Evolutionary conservation across 2,888 invertebrate genomes (phyloP).

Genomic region (Cheilosia grossa): DNA sequence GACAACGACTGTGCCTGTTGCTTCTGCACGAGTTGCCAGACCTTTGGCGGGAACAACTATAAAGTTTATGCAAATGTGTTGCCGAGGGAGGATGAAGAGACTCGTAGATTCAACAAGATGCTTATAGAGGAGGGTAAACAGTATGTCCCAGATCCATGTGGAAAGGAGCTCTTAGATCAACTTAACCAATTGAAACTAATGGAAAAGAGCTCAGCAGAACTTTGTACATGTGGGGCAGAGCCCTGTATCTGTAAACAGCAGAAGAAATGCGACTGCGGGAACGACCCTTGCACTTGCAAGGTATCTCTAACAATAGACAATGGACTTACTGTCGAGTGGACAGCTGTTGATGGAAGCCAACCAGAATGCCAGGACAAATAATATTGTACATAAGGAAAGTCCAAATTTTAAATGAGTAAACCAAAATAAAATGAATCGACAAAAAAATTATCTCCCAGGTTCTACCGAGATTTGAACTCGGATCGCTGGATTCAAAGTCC

Average conservation of each 20-base stretch:
- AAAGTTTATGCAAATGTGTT: slow-evolving; percentile 45
- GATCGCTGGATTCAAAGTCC: slow-evolving; percentile 77
- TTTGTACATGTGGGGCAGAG: slow-evolving; percentile 22
- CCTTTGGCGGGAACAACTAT: slow-evolving; percentile 1
- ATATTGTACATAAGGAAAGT: neutral
- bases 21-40: slow-evolving; percentile 45
- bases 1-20: slow-evolving; percentile 44
- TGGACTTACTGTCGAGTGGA: slow-evolving; percentile 14
- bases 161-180: slow-evolving; percentile 26
- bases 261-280: neutral
- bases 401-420: neutral
- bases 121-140: slow-evolving; percentile 48
- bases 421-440: neutral
- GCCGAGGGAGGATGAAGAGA: slow-evolving; percentile 46
- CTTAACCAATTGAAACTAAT: slow-evolving; percentile 16
- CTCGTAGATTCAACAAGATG: slow-evolving; percentile 32
- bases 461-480: slow-evolving; percentile 76
- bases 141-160: slow-evolving; percentile 46
- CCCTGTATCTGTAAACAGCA: neutral
- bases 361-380: neutral
- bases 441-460: slow-evolving; percentile 25
- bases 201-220: neutral
- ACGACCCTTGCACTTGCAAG: neutral
- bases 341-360: neutral
- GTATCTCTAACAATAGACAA: neutral